Base-by-base conservation (phyloP, 2,113 vertebrate species). In the Mustela nigripes region DNA sequence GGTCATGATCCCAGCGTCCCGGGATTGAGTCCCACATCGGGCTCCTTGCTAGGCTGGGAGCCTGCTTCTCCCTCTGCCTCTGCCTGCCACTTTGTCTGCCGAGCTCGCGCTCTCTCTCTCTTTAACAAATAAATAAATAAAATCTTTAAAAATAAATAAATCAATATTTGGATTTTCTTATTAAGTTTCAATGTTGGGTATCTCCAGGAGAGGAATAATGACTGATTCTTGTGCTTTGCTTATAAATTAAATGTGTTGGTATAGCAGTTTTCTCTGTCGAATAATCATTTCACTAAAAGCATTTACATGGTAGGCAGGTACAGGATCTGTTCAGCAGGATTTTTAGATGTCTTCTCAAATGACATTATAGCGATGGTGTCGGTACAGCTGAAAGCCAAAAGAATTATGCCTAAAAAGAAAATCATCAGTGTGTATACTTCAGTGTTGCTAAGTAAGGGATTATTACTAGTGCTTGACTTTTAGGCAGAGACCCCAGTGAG, bases 401-500 rank as follows among this genome's bases (percentile, higher is more conserved):
- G 9, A 93, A 91, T 91, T 85, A 65, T 31, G 26, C 33, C 84
- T 71, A 79, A 85, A 74, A 84, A 71, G 42, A 67, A 58, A 58
- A 58, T 58, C 56, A 58, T 60, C 42, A 83, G 12, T 89, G 14
- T 60, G 8, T 92, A 18, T 63, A 82, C 22, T 90, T 91, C n/a
- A 90, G 10, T 96, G 33, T 73, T 92, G 62, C 19, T 96, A 76
- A 92, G 19, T 81, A 9, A 60, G 58, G 76, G n/a, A 36, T 36
- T 33, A 91, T 81, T 62, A 97, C 93, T 86, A 97, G 22, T 63
- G 78, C 9, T 18, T 83, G 50, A 48, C 74, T 96, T 82, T 94
- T 97, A 78, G 94, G 84, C 60, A 89, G n/a, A 97, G 36, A 95
- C 80, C 21, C 15, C 15, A 67, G 11, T 67, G 96, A 98, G 92